A percentile compares a stretch with the other conserved stretches of the same genome.
phyloP scores from a whole-genome alignment of 1,140 invertebrate genomes.

The Adelges cooleyi region DNA sequence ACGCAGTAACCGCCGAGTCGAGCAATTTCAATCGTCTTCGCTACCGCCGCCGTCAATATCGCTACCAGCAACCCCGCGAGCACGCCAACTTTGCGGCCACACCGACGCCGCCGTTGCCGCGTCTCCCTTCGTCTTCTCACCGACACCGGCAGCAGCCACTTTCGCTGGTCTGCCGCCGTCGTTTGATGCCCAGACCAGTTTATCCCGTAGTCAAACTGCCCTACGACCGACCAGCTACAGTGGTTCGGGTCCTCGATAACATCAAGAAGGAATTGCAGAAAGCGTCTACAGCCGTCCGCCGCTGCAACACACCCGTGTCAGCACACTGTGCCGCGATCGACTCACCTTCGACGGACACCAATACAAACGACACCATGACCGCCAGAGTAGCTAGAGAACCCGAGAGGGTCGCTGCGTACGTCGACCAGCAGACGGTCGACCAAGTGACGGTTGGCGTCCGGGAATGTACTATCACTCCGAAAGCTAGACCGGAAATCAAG shows the following conservation, averaged over 20 bases:
- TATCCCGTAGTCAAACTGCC: slow-evolving; percentile 2
- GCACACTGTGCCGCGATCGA: not conserved
- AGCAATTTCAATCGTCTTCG: no score
- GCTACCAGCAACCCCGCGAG: not conserved
- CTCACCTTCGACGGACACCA: not conserved
- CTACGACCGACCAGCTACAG: slow-evolving; percentile 4
- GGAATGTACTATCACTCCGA: slow-evolving; percentile 3
- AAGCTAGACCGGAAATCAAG: not conserved
- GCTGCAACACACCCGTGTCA: not conserved
- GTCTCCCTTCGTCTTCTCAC: no score
- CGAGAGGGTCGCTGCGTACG: not conserved
- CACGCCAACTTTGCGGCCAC: not conserved
- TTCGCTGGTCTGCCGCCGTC: slow-evolving; percentile 12
- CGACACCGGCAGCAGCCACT: not conserved
- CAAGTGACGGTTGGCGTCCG: not conserved
- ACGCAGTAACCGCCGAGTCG: no score
- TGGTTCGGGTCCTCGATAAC: not conserved
- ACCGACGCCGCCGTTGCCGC: not conserved
- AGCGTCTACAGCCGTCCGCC: not conserved
- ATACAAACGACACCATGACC: not conserved
- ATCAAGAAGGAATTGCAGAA: not conserved
- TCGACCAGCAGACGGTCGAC: not conserved
- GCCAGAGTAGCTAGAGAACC: not conserved
- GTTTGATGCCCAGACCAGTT: slow-evolving; percentile 17
- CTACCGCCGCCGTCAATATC: not conserved